A percentile compares a stretch with the other conserved stretches of the same genome.
These are phyloP conservation scores for Colinus virginianus DNA, from an alignment of 2,113 vertebrate species.

Conservation along the genomic window DNA sequence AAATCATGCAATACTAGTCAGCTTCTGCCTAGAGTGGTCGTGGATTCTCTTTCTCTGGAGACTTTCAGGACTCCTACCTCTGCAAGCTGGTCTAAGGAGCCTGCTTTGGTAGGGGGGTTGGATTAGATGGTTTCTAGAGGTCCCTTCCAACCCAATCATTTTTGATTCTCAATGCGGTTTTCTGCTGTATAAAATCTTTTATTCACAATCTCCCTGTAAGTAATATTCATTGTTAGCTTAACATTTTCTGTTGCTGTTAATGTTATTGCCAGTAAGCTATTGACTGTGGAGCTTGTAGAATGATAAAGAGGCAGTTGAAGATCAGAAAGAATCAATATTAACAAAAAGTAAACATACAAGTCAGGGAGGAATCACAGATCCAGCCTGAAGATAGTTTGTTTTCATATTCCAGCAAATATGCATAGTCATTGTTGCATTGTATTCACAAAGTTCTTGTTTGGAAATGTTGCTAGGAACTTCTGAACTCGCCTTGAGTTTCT, in stretches of 20 bases:
- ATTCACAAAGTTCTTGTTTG: slow-evolving; percentile 53
- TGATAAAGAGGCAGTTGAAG: slow-evolving; percentile 38
- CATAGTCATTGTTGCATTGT: slow-evolving; percentile 28
- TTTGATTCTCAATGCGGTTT: not conserved
- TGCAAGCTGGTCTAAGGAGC: too few relatives aligned
- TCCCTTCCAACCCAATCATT: not conserved
- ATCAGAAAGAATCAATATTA: slow-evolving; percentile 61
- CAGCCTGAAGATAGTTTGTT: slow-evolving; percentile 59
- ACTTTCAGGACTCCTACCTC: too few relatives aligned
- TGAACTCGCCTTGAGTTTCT: slow-evolving; percentile 14
- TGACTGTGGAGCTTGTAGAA: not conserved
- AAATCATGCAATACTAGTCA: not conserved
- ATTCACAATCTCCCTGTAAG: not conserved
- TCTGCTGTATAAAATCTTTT: not conserved
- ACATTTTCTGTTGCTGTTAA: slow-evolving; percentile 22
- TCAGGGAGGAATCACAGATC: slow-evolving; percentile 52
- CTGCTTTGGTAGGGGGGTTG: too few relatives aligned
- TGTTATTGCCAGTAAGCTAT: not conserved
- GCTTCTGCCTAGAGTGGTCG: not conserved
- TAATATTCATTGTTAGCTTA: not conserved
- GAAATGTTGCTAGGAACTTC: slow-evolving; percentile 54
- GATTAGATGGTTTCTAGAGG: too few relatives aligned
- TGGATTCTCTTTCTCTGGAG: too few relatives aligned
- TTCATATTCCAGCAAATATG: slow-evolving; percentile 57
- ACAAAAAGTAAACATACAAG: slow-evolving; percentile 64